These are phyloP conservation scores for Spialia ferax DNA, from an alignment of 2,888 invertebrate genomes.

Conservation along the genomic window DNA sequence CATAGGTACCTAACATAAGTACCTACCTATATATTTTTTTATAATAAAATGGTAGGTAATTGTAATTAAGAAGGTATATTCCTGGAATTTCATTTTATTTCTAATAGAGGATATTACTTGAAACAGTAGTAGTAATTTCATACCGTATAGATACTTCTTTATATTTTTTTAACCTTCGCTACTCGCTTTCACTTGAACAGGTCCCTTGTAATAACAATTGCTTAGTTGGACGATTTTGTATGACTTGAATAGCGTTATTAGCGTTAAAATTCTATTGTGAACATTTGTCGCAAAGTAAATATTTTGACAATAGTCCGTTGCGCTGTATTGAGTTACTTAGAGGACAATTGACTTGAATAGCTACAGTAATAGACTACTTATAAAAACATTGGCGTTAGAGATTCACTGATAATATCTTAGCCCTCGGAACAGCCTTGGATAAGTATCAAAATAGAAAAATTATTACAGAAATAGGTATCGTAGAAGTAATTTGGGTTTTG, in stretches of 20 bases:
- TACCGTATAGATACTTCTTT: no score
- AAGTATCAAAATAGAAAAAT: not conserved
- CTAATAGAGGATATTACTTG: no score
- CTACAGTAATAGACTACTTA: constrained; percentile 56
- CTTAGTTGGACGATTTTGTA: constrained; percentile 62
- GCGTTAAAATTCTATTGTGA: constrained; percentile 74
- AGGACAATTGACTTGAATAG: constrained; percentile 70
- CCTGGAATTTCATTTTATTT: no score
- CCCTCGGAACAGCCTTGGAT: not conserved
- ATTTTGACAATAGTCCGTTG: constrained; percentile 83
- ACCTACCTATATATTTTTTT: no score
- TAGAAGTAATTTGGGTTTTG: no score
- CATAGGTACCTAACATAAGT: no score
- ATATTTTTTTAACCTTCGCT: not conserved
- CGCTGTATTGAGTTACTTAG: constrained; percentile 79
- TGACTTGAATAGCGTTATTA: constrained; percentile 75
- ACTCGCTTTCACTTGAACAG: not conserved
- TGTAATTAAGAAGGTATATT: no score
- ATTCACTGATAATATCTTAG: constrained; percentile 15
- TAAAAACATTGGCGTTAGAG: constrained; percentile 53
- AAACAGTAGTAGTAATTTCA: no score
- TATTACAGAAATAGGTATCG: no score
- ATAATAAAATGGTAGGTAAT: no score
- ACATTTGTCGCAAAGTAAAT: constrained; percentile 74
- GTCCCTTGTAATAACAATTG: constrained; percentile 76